Evolutionary conservation across 2,113 vertebrate species (phyloP).

Genomic region (Alouatta palliata): DNA sequence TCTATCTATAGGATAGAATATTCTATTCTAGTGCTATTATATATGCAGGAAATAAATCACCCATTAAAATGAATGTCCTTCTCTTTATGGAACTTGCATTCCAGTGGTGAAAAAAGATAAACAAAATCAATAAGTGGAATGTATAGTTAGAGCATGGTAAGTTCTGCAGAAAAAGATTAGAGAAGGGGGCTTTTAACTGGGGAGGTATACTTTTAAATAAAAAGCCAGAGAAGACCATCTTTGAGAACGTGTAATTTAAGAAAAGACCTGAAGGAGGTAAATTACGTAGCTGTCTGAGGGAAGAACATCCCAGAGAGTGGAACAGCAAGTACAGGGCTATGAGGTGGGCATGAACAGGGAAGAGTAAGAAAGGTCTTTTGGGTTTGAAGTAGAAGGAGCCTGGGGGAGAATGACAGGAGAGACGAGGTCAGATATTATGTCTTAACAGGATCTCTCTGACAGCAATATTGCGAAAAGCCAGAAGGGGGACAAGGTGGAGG

Average conservation of each 20-base stretch:
- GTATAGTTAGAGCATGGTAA: not conserved
- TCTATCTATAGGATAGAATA: not conserved
- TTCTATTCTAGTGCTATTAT: not conserved
- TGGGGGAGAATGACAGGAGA: not conserved
- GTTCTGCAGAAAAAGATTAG: not conserved
- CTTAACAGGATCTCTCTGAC: not conserved
- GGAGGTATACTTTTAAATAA: not conserved
- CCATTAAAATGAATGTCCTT: slow-evolving; percentile 1
- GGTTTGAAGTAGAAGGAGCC: not conserved
- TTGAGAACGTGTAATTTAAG: not conserved
- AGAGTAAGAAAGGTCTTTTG: not conserved
- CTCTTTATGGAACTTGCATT: slow-evolving; percentile 1
- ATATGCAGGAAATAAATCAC: not conserved
- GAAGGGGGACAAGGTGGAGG: not conserved
- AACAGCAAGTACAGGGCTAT: not conserved
- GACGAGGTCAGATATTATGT: not conserved
- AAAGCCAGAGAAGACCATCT: not conserved
- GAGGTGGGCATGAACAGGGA: not conserved
- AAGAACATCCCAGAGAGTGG: not conserved
- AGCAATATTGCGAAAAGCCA: not conserved
- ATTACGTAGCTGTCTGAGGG: not conserved
- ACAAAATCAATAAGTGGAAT: not conserved
- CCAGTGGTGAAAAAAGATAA: not conserved
- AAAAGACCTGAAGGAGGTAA: not conserved
- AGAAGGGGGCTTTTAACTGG: not conserved